Conservation (phyloP, 1,140 invertebrate species). For the Camponotus vicinus region DNA sequence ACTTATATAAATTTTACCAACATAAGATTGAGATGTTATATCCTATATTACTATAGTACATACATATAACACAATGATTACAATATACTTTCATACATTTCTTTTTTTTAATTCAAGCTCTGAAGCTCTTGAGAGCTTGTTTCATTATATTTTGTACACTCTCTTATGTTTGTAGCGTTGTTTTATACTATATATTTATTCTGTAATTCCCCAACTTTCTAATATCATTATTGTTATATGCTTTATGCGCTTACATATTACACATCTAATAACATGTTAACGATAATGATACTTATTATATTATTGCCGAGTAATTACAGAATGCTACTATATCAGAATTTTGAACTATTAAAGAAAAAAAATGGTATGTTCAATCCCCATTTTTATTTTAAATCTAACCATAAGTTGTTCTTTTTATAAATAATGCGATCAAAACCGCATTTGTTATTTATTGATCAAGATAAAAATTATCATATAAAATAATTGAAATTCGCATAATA, state of each 20-base stretch:
- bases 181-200: neutral
- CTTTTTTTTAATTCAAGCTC: constrained; percentile 16
- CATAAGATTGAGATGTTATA: neutral
- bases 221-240: neutral
- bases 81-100: constrained; percentile 44
- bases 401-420: constrained; percentile 6
- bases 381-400: neutral
- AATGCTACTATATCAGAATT: constrained; percentile 12
- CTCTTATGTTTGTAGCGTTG: neutral
- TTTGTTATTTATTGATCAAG: constrained; percentile 17
- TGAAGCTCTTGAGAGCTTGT: neutral
- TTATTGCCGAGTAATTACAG: constrained; percentile 11
- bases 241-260: neutral
- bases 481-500: neutral
- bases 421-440: neutral
- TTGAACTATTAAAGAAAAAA: constrained; percentile 16
- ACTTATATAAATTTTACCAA: constrained; percentile 14
- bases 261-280: neutral
- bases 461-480: neutral
- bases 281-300: neutral
- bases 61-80: neutral
- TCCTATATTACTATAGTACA: neutral
- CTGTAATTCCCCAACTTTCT: constrained; percentile 10
- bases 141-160: constrained; percentile 14
- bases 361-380: neutral